Base-by-base conservation (phyloP, 2,797 vertebrate genomes). In the Clarias platycephalus region DNA sequence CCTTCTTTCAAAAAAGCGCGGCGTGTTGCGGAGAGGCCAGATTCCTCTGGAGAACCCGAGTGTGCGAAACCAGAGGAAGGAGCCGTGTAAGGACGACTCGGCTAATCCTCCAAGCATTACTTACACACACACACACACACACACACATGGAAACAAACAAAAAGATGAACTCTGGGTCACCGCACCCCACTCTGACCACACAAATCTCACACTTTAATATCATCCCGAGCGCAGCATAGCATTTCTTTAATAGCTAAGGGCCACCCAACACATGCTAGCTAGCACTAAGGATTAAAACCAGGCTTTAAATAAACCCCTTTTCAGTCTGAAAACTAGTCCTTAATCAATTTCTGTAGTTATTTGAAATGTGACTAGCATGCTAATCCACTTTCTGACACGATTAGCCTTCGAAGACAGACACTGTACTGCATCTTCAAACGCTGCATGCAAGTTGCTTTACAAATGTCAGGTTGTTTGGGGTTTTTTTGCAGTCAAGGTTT, bases 41-140 rank as follows among this genome's bases (percentile, higher is more conserved):
- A 94, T 94, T 94, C 92, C 92, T 93, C 88, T 82, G 0, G 82
- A 91, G 92, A 91, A 77, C 72, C 88, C 88, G 84, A 93, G 92
- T 93, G 92, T 94, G 90, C 82, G 89, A 87, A 85, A 89, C 89
- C 90, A 87, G 88, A 84, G 89, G 82, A 89, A 90, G 85, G 80
- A 91, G 90, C 89, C 90, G 89, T 86, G 89, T 84, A 88, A 90
- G 88, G 88, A 93, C 90, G 91, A 93, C 92, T 92, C 83, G 89
- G 91, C 90, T 92, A 93, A 93, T 92, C 89, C 90, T 75, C 75
- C 82, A 88, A 86, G 85, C 86, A 67, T 87, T 71, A 49, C 40
- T 6, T n/a, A 63, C 49, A 31, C 31, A 31, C 31, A 31, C 31
- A 63, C 49, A 37, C 24, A 71, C 4, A 67, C 57, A 44, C 58